A percentile compares a stretch with the other conserved stretches of the same genome.
Conservation (phyloP, 2,797 vertebrate species). For the Orestias chungarensis region DNA sequence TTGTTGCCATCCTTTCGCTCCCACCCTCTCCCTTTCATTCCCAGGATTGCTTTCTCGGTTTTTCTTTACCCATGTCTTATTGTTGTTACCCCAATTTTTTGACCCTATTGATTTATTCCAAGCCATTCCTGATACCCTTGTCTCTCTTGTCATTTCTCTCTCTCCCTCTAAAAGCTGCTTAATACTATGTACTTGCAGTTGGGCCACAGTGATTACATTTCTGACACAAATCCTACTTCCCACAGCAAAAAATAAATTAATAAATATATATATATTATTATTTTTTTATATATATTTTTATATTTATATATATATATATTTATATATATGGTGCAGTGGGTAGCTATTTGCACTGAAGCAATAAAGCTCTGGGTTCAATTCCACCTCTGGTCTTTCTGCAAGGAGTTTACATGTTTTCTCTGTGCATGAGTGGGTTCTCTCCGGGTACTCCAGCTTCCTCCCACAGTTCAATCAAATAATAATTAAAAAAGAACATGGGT, state of each 20-base stretch:
- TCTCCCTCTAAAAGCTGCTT: conserved; percentile 78
- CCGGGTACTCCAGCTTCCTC: no score
- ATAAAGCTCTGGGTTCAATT: no score
- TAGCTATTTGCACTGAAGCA: no score
- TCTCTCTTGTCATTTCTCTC: conserved; percentile 45
- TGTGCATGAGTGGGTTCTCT: no score
- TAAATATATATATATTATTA: no score
- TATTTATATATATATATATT: no score
- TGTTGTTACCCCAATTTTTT: conserved; percentile 17
- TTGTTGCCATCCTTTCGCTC: conserved; percentile 28
- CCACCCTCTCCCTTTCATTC: conserved; percentile 31
- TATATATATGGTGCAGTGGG: no score
- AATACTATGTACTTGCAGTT: conserved; percentile 78
- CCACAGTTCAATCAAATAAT: no score
- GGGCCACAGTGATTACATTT: conserved; percentile 83
- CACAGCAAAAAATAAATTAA: conserved; percentile 69
- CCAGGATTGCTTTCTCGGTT: conserved; percentile 40
- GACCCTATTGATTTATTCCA: conserved; percentile 38
- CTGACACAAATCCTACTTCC: conserved; percentile 80
- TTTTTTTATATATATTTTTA: no score
- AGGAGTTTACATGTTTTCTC: no score
- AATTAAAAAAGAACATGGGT: no score
- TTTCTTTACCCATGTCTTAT: conserved; percentile 31
- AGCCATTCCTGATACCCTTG: conserved; percentile 55
- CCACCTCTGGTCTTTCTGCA: no score